Evolutionary conservation across 2,888 invertebrate species (phyloP), one percentile per base, ranked within the genome.

Genomic region (Marronus borbonicus): DNA sequence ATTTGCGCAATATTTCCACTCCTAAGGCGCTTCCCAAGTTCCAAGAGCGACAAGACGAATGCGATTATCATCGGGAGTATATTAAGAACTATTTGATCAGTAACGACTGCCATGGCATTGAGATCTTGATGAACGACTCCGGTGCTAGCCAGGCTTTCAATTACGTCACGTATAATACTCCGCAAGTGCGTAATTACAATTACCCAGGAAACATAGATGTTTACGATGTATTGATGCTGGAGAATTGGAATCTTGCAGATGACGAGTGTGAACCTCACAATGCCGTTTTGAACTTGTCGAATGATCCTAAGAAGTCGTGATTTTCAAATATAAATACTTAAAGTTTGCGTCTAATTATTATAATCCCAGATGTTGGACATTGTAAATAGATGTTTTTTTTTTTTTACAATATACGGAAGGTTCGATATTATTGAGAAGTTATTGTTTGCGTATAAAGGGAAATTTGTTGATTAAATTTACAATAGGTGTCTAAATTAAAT

Each of bases 91-190:
- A 81, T 68, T 62, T 80, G 49, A 78, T 81, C n/a, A 77, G 70
- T 1, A 69, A 80, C 52, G 79, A 80, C 31, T 82, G 79, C 65
- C 80, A 82, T 17, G 75, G 76, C 10, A 58, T 80, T 62, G 81
- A 82, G 52, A 80, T 81, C 14, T 14, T 78, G 28, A 44, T 72
- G 14, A 70, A 78, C 14, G 79, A 79, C 31, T 77, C 69, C 36
- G 78, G 76, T 28, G 52, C 49, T n/a, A 68, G 64, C 2, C 77
- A 58, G 14, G 69, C 75, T 8, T 81, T 82, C 66, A 79, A 58
- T 65, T 81, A 82, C 62, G 81, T 81, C n/a, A 81, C 82, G 8
- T 81, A 79, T 39, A 80, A 81, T 14, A 69, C 62, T 62, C 77
- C 64, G 12, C 78, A 44, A 55, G 20, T 10, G 62, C 62, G 79